A percentile compares a stretch with the other conserved stretches of the same genome.
These are phyloP conservation scores for Drosophila takahashii DNA, from an alignment of 1,140 invertebrate species.

Conservation along the genomic window DNA sequence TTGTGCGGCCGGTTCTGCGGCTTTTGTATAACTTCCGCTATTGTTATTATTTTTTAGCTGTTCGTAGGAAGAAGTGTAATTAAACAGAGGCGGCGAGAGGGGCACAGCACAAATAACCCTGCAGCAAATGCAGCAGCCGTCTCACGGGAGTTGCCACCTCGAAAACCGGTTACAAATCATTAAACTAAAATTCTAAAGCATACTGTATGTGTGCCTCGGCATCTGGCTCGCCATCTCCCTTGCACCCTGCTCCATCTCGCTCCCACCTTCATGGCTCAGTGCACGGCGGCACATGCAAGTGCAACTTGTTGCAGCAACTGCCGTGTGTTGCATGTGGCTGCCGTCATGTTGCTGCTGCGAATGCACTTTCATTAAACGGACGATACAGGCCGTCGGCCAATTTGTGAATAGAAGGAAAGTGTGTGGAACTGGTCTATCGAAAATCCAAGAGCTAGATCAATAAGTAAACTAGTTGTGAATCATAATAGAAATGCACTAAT, in stretches of 20 bases:
- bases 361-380: conserved; percentile 67
- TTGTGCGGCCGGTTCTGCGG: conserved; percentile 65
- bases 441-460: not conserved
- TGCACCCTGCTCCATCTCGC: not conserved
- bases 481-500: not conserved
- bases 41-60: conserved; percentile 57
- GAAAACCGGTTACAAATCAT: conserved; percentile 78
- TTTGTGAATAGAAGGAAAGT: conserved; percentile 26
- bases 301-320: conserved; percentile 77
- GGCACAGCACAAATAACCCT: conserved; percentile 24
- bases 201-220: conserved; percentile 38
- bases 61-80: conserved; percentile 63
- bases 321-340: conserved; percentile 30
- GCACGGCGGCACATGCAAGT: conserved; percentile 56
- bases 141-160: conserved; percentile 68
- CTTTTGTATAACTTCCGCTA: conserved; percentile 80
- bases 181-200: conserved; percentile 77
- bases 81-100: conserved; percentile 57
- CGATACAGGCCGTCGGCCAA: conserved; percentile 10
- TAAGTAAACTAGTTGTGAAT: not conserved
- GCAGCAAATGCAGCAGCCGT: conserved; percentile 41
- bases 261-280: conserved; percentile 45
- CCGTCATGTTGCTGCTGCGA: conserved; percentile 14
- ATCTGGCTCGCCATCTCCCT: conserved; percentile 14
- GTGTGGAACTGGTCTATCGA: conserved; percentile 6